Conservation (phyloP, 2,888 invertebrate genomes). For the Mimas tiliae region DNA sequence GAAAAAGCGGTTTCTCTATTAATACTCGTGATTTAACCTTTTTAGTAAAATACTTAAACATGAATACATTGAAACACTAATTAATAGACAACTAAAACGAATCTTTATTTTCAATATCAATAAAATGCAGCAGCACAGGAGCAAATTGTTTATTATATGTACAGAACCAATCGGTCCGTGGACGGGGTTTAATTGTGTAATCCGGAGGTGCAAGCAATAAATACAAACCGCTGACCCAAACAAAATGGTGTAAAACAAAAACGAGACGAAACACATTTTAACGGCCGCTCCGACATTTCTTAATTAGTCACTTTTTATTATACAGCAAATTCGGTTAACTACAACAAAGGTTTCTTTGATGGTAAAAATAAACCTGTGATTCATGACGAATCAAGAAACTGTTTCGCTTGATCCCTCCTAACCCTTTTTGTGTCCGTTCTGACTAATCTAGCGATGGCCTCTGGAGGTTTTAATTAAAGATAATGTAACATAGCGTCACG, state of each 20-base stretch:
- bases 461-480: slow-evolving; percentile 81
- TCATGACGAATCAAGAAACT: slow-evolving; percentile 83
- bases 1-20: too few species aligned
- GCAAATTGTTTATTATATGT: slow-evolving; percentile 28
- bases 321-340: slow-evolving; percentile 82
- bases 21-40: too few species aligned
- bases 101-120: slow-evolving; percentile 29
- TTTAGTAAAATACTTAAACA: neutral
- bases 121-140: slow-evolving; percentile 21
- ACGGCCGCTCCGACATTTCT: slow-evolving; percentile 78
- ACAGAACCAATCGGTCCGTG: slow-evolving; percentile 25
- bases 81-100: neutral
- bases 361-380: slow-evolving; percentile 80
- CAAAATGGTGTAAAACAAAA: slow-evolving; percentile 61
- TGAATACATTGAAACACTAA: neutral
- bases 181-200: slow-evolving; percentile 23
- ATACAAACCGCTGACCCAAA: slow-evolving; percentile 58
- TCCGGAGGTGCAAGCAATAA: slow-evolving; percentile 34
- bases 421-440: slow-evolving; percentile 79
- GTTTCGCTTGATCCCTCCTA: slow-evolving; percentile 75
- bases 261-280: slow-evolving; percentile 65
- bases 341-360: slow-evolving; percentile 77
- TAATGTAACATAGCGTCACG: slow-evolving; percentile 80
- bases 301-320: slow-evolving; percentile 81
- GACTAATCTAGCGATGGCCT: slow-evolving; percentile 80